Evolutionary conservation across 2,888 invertebrate species (phyloP).

Genomic region (Pachymerium ferrugineum): DNA sequence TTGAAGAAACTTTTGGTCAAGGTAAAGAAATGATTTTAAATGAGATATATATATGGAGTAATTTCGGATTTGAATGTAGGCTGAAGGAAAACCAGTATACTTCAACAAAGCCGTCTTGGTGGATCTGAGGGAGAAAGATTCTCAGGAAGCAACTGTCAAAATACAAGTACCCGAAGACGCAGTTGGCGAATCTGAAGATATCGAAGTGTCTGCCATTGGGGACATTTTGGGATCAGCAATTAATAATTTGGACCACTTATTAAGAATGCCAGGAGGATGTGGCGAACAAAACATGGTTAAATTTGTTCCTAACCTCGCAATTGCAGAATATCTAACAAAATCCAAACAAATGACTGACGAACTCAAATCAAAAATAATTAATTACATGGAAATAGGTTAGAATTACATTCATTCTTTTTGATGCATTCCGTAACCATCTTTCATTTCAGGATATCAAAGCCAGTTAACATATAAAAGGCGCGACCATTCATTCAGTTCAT

Average conservation of each 20-base stretch:
- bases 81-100: conserved; percentile 41
- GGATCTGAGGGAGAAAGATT: conserved; percentile 35
- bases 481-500: conserved; percentile 49
- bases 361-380: conserved; percentile 44
- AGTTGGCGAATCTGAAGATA: conserved; percentile 40
- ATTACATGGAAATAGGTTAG: too few species aligned
- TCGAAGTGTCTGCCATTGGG: conserved; percentile 42
- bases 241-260: conserved; percentile 45
- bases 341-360: conserved; percentile 44
- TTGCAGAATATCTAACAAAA: conserved; percentile 45
- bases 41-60: too few species aligned
- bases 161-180: conserved; percentile 40
- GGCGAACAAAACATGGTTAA: conserved; percentile 51
- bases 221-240: conserved; percentile 49
- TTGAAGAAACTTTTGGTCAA: conserved; percentile 48
- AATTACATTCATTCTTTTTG: too few species aligned
- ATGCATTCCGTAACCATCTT: too few species aligned
- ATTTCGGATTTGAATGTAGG: too few species aligned
- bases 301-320: conserved; percentile 49
- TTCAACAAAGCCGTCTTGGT: conserved; percentile 40
- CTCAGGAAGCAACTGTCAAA: conserved; percentile 34
- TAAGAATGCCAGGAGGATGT: conserved; percentile 50
- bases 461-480: conserved; percentile 46
- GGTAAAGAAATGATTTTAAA: too few species aligned
- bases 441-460: conserved; percentile 47